Evolutionary conservation across 2,888 invertebrate species (phyloP), one percentile per base, ranked within the genome.

Genomic region (Cosmia trapezina): DNA sequence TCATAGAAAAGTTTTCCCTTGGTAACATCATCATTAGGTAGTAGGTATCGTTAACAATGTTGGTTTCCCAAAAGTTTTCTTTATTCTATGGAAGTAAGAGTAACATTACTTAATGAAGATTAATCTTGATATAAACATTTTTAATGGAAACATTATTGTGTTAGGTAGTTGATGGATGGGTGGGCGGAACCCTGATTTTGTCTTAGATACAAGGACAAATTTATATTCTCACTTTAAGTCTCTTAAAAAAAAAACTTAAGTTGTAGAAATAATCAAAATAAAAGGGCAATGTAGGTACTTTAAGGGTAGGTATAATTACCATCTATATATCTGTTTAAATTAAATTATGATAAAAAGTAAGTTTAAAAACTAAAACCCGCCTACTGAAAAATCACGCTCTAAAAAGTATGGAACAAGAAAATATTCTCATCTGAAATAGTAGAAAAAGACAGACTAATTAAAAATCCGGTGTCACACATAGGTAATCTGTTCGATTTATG

Each of bases 91-190:
- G 11, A 61, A 54, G 45, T 12, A 14, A 45, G 33, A 49, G n/a
- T n/a, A n/a, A n/a, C n/a, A n/a, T n/a, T n/a, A n/a, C n/a, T 56
- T 59, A 63, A 54, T n/a, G 54, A 73, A 65, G 73, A 78, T 73
- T 49, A 41, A 49, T 68, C 22, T 22, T 71, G 12, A 56, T 17
- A 41, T 14, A 37, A 28, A 37, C 37, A 37, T 3, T 14, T 60
- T 62, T n/a, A 41, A 63, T 19, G 51, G 1, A 22, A 33, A 57
- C 0, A 41, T 61, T 33, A 51, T 51, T 67, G 19, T 68, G 14
- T 68, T 64, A 69, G 19, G 14, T 49, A 37, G n/a, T 37, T 67
- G 74, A 56, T 61, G 56, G 67, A 74, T 79, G 43, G 49, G 33
- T 17, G 51, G 28, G 19, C 43, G n/a, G 41, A 51, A 43, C 11